These are phyloP conservation scores for Palythoa grandiflora DNA, from an alignment of 92 coral and sea anemone species.

Conservation along the genomic window DNA sequence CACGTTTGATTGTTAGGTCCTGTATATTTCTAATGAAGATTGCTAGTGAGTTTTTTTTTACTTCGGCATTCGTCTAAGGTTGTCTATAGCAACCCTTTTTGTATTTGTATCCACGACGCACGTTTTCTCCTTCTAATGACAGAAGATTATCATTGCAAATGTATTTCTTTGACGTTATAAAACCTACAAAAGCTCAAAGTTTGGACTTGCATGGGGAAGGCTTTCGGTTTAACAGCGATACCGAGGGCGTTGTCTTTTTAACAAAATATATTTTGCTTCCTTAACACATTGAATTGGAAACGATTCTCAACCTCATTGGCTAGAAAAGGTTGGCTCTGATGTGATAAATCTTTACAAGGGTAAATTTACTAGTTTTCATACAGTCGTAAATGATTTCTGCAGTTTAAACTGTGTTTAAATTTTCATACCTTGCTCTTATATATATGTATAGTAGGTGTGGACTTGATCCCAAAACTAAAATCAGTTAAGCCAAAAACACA, in stretches of 20 bases:
- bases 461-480: neutral
- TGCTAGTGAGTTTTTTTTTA: neutral
- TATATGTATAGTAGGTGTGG: no score
- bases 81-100: neutral
- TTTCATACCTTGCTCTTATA: no score
- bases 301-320: no score
- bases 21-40: neutral
- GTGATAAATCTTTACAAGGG: neutral
- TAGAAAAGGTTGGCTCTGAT: no score
- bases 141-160: neutral
- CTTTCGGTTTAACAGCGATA: neutral
- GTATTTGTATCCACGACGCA: neutral
- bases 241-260: neutral
- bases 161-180: neutral
- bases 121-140: neutral
- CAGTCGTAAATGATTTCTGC: no score
- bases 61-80: neutral
- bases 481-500: neutral
- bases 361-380: neutral
- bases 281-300: neutral
- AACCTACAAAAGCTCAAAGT: neutral
- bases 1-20: constrained; percentile 2
- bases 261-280: neutral
- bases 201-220: neutral
- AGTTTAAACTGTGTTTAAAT: no score